Evolutionary conservation across 2,888 invertebrate genomes (phyloP), one percentile per base, ranked within the genome.

Genomic region (Heliconius erato): DNA sequence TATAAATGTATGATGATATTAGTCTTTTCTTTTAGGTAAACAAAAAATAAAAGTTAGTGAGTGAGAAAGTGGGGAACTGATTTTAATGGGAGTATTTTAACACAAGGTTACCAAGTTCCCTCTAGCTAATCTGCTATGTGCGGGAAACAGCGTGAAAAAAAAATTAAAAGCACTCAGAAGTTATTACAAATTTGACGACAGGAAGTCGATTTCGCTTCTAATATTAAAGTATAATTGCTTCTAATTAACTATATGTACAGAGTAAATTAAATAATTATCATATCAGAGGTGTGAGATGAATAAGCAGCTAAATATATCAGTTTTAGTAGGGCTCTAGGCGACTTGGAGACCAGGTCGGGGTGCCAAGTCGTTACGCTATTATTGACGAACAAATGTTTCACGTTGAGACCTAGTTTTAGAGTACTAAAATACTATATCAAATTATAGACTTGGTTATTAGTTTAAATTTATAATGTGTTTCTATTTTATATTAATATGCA

Each of bases 301-400:
- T 83, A 84, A 79, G 82, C 80, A 80, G 68, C 85, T 72, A 80
- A 83, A 79, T 80, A 79, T 83, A 81, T 63, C 77, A 49, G 49
- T n/a, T 71, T 77, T 77, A 80, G 67, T 67, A 81, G 74, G 69
- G 77, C 83, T 69, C 67, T 54, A 79, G 81, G 68, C 79, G 74
- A 80, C 78, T 78, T 59, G 79, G 72, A 82, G 82, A 83, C 79
- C 81, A 71, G 67, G 59, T 40, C 79, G 63, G 72, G 59, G 82
- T 85, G 86, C 85, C 85, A 85, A 86, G 80, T 81, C 84, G 85
- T 83, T 84, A 84, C 63, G 82, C 84, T 86, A 86, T 85, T 84
- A 84, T 84, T 84, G 79, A 81, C 78, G 80, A 84, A 77, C n/a
- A 28, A 83, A 79, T 79, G 81, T 74, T 78, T 63, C 74, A 78